These are phyloP conservation scores for Smutsia temminckii DNA, from an alignment of 2,797 vertebrate species.

Conservation along the genomic window DNA sequence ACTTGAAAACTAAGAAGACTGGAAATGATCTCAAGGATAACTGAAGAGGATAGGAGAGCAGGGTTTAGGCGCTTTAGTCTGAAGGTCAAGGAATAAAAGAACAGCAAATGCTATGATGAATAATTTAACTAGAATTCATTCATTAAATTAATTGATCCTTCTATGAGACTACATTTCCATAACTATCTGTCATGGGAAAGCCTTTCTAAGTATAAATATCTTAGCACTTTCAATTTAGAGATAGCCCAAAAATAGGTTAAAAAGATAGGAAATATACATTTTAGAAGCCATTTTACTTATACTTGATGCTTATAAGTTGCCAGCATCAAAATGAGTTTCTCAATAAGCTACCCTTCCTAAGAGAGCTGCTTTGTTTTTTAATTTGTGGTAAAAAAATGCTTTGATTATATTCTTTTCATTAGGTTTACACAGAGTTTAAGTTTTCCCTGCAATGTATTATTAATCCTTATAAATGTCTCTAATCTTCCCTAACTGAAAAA, in stretches of 20 bases:
- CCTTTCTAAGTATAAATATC: background rate
- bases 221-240: background rate
- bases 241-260: background rate
- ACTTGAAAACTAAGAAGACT: slow-evolving; percentile 28
- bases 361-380: slow-evolving; percentile 5
- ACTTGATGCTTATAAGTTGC: background rate
- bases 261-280: background rate
- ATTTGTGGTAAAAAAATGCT: background rate
- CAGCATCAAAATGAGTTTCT: background rate
- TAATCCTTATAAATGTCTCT: background rate
- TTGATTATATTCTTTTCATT: background rate
- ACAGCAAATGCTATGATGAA: background rate
- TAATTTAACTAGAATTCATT: slow-evolving; percentile 6
- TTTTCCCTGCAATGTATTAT: background rate
- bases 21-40: background rate
- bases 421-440: background rate
- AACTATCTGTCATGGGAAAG: background rate
- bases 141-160: background rate
- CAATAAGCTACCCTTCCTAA: background rate
- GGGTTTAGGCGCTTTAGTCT: background rate
- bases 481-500: background rate
- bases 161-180: background rate
- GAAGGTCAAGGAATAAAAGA: background rate
- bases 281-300: slow-evolving; percentile 1
- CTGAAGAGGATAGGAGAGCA: background rate